phyloP scores from a whole-genome alignment of 2,797 vertebrate genomes.

The Lacerta agilis region DNA sequence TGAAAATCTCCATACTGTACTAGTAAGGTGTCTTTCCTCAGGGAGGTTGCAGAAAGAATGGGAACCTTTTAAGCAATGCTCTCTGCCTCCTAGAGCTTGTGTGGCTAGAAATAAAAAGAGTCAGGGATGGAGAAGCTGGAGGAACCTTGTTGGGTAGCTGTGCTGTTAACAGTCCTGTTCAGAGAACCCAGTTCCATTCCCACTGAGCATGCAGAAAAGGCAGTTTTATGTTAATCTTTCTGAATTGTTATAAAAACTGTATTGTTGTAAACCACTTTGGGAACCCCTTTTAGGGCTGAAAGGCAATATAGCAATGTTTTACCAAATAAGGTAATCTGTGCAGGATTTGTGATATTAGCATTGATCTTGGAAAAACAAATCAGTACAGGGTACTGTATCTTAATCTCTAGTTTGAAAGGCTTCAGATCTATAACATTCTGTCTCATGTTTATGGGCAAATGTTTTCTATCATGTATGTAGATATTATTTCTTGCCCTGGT shows the following conservation, averaged over 20 bases:
- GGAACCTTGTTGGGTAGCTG: too few relatives aligned
- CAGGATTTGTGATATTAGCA: background rate
- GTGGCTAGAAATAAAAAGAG: too few relatives aligned
- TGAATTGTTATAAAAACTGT: background rate
- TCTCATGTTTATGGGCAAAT: background rate
- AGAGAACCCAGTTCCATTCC: too few relatives aligned
- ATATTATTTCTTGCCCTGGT: background rate
- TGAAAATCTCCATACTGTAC: too few relatives aligned
- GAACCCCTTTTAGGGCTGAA: background rate
- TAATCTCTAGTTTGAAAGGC: background rate
- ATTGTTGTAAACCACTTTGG: background rate
- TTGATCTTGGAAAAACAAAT: background rate
- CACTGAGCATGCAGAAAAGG: background rate
- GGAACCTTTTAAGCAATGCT: background rate
- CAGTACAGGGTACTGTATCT: background rate
- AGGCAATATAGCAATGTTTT: background rate
- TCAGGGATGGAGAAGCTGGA: too few relatives aligned
- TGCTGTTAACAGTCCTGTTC: too few relatives aligned
- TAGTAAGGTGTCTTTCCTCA: background rate
- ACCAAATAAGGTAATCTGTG: background rate
- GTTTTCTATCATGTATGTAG: background rate
- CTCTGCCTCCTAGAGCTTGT: too few relatives aligned
- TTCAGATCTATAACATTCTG: background rate
- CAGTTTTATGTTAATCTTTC: background rate
- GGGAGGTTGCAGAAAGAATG: background rate